These are phyloP conservation scores for Melanitta fusca DNA, from an alignment of 2,797 vertebrate genomes.

Conservation along the genomic window DNA sequence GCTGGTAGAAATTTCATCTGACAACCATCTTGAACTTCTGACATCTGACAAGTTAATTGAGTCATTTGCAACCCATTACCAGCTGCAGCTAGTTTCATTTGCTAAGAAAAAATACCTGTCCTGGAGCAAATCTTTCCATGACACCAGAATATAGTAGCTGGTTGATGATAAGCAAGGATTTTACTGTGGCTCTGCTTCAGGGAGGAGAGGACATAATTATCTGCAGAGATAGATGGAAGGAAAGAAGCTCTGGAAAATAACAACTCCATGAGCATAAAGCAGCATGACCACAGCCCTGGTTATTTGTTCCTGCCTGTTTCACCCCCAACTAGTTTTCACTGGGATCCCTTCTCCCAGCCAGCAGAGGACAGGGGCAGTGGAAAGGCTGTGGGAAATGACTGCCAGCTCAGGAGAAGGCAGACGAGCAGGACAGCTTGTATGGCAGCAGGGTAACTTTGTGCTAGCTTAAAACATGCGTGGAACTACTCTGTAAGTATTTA, in stretches of 20 bases:
- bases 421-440: not conserved
- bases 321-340: not conserved
- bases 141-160: not conserved
- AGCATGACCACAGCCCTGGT: not conserved
- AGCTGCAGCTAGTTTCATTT: conserved; percentile 17
- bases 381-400: not conserved
- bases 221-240: not conserved
- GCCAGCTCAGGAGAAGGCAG: not conserved
- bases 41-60: conserved; percentile 6
- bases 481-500: not conserved
- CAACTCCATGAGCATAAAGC: not conserved
- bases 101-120: not conserved
- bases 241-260: not conserved
- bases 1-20: not conserved
- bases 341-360: not conserved
- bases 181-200: not conserved
- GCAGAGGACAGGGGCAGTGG: not conserved
- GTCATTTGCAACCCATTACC: not conserved
- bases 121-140: not conserved
- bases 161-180: not conserved
- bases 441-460: not conserved
- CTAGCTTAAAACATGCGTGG: not conserved
- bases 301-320: not conserved
- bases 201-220: not conserved
- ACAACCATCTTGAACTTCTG: not conserved